A percentile compares a stretch with the other conserved stretches of the same genome.
These are phyloP conservation scores for Dioctria linearis DNA, from an alignment of 2,888 invertebrate species.

Conservation along the genomic window DNA sequence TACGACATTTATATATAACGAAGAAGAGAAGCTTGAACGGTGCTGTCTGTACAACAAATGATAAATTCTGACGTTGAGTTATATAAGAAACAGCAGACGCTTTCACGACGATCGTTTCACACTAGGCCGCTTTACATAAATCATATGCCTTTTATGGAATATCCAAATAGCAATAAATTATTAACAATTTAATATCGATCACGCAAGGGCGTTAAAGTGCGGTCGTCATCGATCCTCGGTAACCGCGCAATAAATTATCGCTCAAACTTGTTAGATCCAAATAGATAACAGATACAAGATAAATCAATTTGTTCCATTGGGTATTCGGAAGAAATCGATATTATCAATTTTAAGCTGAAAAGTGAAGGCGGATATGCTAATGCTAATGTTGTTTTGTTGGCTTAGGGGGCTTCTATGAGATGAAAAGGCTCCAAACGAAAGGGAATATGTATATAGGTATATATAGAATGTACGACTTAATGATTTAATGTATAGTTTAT, in stretches of 20 bases:
- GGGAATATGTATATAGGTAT: background rate
- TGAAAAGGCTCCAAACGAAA: slow-evolving; percentile 17
- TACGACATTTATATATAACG: no score
- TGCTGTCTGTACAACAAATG: background rate
- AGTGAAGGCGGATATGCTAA: slow-evolving; percentile 48
- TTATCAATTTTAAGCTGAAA: slow-evolving; percentile 40
- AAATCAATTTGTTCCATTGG: slow-evolving; percentile 57
- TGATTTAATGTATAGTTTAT: slow-evolving; percentile 7
- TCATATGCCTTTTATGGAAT: slow-evolving; percentile 54
- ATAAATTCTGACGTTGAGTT: slow-evolving; percentile 26
- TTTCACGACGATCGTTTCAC: slow-evolving; percentile 23
- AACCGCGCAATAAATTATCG: slow-evolving; percentile 36
- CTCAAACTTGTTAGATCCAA: slow-evolving; percentile 38
- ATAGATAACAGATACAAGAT: slow-evolving; percentile 57
- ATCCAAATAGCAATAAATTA: slow-evolving; percentile 54
- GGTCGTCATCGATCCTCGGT: slow-evolving; percentile 38
- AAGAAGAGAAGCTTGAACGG: no score
- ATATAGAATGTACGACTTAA: background rate
- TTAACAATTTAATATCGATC: slow-evolving; percentile 56
- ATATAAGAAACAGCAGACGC: slow-evolving; percentile 37
- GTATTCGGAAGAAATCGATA: slow-evolving; percentile 39
- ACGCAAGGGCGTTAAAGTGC: slow-evolving; percentile 52
- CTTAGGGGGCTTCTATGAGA: background rate
- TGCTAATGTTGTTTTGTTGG: slow-evolving; percentile 3
- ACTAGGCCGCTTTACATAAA: slow-evolving; percentile 18